Evolutionary conservation across 2,113 vertebrate genomes (phyloP), one percentile per base, ranked within the genome.

Genomic region (Miniopterus natalensis): DNA sequence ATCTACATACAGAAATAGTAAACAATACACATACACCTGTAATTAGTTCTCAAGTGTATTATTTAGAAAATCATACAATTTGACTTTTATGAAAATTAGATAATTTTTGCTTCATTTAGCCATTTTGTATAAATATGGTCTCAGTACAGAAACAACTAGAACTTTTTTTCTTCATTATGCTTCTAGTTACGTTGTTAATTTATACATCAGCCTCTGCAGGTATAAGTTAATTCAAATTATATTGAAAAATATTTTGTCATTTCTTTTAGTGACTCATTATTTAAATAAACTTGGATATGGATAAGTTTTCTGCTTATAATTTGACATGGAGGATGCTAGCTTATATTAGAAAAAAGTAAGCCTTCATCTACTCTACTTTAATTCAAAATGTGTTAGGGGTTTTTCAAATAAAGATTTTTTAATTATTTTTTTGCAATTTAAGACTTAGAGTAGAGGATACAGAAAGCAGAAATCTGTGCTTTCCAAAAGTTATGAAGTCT

Each of bases 271-370:
- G 36, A 74, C 45, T 96, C 65, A 63, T 6, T 93, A 77, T 95
- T 95, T 84, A 89, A 45, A 97, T 97, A 36, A 96, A 95, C 45
- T 93, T 27, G 31, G 81, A n/a, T n/a, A 31, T 79, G 45, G 88
- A 84, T 96, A 86, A 65, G 13, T 42, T 96, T 95, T 97, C 85
- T 85, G 88, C 96, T 95, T 97, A 93, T 93, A 91, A 90, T 89
- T 95, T 95, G 75, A 10, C 27, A n/a, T 85, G 53, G 68, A 95
- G 10, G 84, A 36, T 75, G 53, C 0, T 1, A 95, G 42, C 55
- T 90, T 95, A 79, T 93, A 75, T 86, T 94, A 81, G 61, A 71
- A 55, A 61, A 27, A 63, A 42, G 36, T 97, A 70, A 97, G 95
- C 25, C 81, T 92, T 96, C 47, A 65, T 36, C 51, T 92, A n/a